Conservation (phyloP, 37 sponge, comb jelly and placozoan genomes). For the Oopsacas minuta region DNA sequence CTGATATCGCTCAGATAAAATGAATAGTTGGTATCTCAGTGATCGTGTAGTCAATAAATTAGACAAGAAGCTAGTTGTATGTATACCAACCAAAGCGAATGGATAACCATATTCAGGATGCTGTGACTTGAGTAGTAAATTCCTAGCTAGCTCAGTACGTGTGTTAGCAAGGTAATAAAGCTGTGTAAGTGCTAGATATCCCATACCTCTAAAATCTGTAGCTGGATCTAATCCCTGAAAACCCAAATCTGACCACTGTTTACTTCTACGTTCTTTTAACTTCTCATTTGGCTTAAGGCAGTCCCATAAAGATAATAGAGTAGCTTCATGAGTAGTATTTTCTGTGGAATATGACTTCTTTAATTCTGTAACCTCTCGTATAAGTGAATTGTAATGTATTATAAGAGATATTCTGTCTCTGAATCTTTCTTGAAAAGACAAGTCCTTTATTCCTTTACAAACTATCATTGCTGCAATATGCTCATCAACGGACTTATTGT, state of each 20-base stretch:
- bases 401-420: not conserved
- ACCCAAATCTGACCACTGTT: constrained; percentile 84
- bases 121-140: constrained; percentile 20
- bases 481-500: not conserved
- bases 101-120: constrained; percentile 41
- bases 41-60: constrained; percentile 22
- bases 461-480: not conserved
- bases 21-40: constrained; percentile 29
- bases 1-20: not conserved
- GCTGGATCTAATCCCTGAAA: constrained; percentile 95
- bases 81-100: constrained; percentile 66
- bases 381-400: not conserved
- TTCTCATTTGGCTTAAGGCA: constrained; percentile 36
- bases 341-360: not conserved
- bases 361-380: not conserved
- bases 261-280: constrained; percentile 42
- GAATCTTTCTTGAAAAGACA: not conserved
- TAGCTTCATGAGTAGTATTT: not conserved
- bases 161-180: constrained; percentile 9
- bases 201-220: constrained; percentile 96
- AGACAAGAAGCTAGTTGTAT: constrained; percentile 38
- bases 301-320: constrained; percentile 52
- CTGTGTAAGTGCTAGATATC: constrained; percentile 46
- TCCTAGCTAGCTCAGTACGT: not conserved
- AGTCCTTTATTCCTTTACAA: not conserved